These are phyloP conservation scores for Acrossocheilus wenchowensis DNA, from an alignment of 2,797 vertebrate species.

Conservation along the genomic window DNA sequence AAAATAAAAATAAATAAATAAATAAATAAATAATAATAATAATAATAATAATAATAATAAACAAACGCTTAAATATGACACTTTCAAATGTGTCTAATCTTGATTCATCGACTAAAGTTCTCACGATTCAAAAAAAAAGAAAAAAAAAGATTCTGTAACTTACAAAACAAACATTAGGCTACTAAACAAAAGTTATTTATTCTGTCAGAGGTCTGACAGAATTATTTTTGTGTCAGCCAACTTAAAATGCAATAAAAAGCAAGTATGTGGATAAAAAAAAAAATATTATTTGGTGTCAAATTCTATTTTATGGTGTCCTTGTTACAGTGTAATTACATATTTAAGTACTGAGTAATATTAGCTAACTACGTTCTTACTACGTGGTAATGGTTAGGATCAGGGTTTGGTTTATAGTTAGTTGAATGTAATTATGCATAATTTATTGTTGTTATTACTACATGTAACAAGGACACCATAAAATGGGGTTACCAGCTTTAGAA, in stretches of 20 bases:
- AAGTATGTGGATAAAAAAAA: neutral
- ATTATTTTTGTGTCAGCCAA: too few relatives aligned
- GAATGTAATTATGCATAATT: neutral
- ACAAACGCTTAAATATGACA: neutral
- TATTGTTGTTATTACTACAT: neutral
- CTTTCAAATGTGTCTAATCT: neutral
- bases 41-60: too few relatives aligned
- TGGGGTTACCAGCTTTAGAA: neutral
- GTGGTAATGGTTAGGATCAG: neutral
- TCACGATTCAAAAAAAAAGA: neutral
- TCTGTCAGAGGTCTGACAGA: neutral
- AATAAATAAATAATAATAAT: too few relatives aligned
- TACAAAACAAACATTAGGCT: neutral
- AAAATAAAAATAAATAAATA: too few relatives aligned
- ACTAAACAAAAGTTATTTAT: neutral
- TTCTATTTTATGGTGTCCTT: neutral
- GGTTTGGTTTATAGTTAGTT: neutral
- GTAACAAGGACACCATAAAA: neutral
- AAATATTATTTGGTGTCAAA: neutral
- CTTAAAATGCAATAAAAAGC: neutral
- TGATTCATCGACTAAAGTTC: neutral
- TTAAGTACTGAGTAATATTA: neutral
- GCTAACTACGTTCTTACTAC: neutral
- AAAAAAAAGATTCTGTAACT: neutral
- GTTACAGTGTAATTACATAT: neutral